Evolutionary conservation across 2,797 vertebrate species (phyloP), one percentile per base, ranked within the genome.

Genomic region (Triplophysa bombifrons): DNA sequence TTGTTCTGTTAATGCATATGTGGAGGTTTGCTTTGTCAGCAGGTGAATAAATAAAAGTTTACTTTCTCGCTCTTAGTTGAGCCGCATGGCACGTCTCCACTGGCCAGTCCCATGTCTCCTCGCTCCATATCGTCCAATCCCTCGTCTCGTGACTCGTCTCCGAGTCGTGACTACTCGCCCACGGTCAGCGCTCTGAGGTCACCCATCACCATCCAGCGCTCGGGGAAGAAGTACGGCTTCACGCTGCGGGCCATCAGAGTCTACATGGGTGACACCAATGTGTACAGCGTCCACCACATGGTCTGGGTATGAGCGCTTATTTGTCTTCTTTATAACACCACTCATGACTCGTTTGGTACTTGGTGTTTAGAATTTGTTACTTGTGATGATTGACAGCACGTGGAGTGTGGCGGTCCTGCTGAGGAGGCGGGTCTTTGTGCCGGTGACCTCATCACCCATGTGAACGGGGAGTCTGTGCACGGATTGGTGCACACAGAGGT

Each of bases 401-500:
- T 38, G 34, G 34, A 38, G 34, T 38, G 34, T 38, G 34, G 34
- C 34, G 34, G 34, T 8, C 34, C 34, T 7, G 34, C 34, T 38
- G 34, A 38, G 6, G 34, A 38, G 34, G 34, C 34, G 34, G 34
- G 34, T 7, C 34, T 38, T 38, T 38, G 34, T 51, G 95, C 96
- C 0, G 96, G 96, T 20, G 96, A 97, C 85, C 96, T 98, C 81
- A 98, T 98, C 86, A 98, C 96, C 2, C 96, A 98, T 2, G 96
- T 98, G 75, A 98, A 98, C 0, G 96, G 96, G 14, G 96, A 98
- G 83, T 95, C 96, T 0, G 96, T 98, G 69, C 96, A 98, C 0
- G 96, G 96, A n/a, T 89, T 98, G 89, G 96, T 98, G 61, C 96
- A 98, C 81, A 97, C 96, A 0, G 96, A 98, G 85, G 96, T 98